Conservation (phyloP, 2,888 invertebrate genomes). For the Selenia dentaria region DNA sequence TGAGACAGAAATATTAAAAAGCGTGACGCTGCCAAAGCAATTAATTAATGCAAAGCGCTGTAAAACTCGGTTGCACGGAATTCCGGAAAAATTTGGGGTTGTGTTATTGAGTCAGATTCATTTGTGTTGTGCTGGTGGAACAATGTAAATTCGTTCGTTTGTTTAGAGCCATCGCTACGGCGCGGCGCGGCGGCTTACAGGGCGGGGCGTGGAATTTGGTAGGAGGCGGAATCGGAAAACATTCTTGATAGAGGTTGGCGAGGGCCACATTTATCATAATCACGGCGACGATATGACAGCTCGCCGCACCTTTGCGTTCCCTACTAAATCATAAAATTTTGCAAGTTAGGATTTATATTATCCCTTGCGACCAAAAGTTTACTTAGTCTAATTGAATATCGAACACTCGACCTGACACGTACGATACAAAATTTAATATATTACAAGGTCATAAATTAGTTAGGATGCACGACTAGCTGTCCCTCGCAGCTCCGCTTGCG, state of each 20-base stretch:
- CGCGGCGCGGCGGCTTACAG: background rate
- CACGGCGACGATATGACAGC: slow-evolving; percentile 63
- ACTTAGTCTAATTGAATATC: background rate
- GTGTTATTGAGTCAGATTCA: slow-evolving; percentile 46
- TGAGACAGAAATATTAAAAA: slow-evolving; percentile 56
- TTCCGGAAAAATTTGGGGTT: slow-evolving; percentile 46
- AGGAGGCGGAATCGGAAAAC: slow-evolving; percentile 54
- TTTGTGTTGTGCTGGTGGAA: slow-evolving; percentile 44
- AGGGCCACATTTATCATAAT: slow-evolving; percentile 76
- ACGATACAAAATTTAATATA: no score
- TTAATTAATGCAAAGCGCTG: slow-evolving; percentile 55
- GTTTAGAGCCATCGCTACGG: slow-evolving; percentile 40
- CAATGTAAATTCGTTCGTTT: slow-evolving; percentile 63
- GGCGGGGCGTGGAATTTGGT: slow-evolving; percentile 39
- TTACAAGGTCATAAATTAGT: no score
- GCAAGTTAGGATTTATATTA: slow-evolving; percentile 38
- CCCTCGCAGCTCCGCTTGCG: no score
- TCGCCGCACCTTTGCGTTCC: slow-evolving; percentile 60
- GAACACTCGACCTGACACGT: background rate
- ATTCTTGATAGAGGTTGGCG: slow-evolving; percentile 66
- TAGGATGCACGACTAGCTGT: no score
- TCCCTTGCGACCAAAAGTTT: slow-evolving; percentile 6
- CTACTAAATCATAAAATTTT: slow-evolving; percentile 55
- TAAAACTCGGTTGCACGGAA: slow-evolving; percentile 42
- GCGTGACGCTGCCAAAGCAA: slow-evolving; percentile 58